These are phyloP conservation scores for Cervus canadensis DNA, from an alignment of 2,113 vertebrate species.

Conservation along the genomic window DNA sequence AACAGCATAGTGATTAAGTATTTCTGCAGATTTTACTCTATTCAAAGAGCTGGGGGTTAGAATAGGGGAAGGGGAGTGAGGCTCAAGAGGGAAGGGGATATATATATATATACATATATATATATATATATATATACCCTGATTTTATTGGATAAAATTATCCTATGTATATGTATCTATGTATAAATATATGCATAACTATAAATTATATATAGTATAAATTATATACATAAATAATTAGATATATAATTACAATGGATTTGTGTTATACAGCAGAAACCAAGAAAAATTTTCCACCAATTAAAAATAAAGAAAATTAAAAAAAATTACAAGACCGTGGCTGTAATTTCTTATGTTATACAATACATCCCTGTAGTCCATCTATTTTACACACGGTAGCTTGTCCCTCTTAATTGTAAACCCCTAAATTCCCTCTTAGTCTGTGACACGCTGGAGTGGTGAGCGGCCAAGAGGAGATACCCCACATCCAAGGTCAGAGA, in stretches of 20 bases:
- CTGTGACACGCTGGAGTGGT: fast-evolving
- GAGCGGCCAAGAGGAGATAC: fast-evolving
- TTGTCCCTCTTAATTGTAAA: neutral
- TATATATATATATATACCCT: neutral
- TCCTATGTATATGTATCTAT: fast-evolving
- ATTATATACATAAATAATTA: neutral
- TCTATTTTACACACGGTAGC: neutral
- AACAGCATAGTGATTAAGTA: neutral
- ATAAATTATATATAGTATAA: neutral
- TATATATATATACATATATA: neutral
- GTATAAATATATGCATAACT: neutral
- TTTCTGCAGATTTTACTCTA: neutral
- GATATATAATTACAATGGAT: neutral
- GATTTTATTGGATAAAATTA: neutral
- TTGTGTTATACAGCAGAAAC: neutral
- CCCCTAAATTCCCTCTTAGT: neutral
- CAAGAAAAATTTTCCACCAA: neutral
- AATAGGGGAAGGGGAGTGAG: neutral
- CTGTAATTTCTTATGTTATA: neutral
- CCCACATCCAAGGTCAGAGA: neutral
- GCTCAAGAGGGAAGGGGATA: neutral
- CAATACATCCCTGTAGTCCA: neutral
- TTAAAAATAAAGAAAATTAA: neutral
- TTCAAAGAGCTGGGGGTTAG: neutral
- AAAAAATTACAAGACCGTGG: neutral